phyloP scores from a whole-genome alignment of 2,113 vertebrate species.

The Aphelocoma coerulescens region DNA sequence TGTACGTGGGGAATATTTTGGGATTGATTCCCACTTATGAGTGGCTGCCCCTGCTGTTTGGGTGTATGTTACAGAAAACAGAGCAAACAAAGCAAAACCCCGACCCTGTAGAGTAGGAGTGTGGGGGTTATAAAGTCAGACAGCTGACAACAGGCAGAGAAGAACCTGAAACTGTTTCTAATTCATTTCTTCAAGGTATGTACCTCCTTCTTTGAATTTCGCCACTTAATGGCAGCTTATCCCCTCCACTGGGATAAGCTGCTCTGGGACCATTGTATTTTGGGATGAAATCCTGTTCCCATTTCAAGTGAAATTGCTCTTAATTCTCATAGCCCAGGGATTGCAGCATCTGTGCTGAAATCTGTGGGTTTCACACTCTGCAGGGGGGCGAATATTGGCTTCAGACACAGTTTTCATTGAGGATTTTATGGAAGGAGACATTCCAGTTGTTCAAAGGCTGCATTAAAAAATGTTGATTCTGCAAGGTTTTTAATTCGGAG shows the following conservation, averaged over 20 bases:
- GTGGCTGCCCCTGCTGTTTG: background rate
- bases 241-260: background rate
- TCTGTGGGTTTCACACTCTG: conserved; percentile 42
- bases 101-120: accelerated
- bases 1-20: accelerated
- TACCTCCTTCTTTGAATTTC: background rate
- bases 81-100: background rate
- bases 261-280: background rate
- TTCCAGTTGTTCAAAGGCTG: conserved; percentile 8
- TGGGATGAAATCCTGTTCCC: background rate
- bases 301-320: background rate
- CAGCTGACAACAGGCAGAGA: background rate
- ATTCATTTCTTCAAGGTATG: background rate
- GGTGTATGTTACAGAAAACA: background rate
- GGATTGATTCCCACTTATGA: background rate
- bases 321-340: background rate
- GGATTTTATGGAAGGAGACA: conserved; percentile 22
- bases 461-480: background rate
- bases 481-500: background rate
- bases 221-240: background rate
- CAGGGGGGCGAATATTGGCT: background rate
- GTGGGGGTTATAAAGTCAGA: background rate
- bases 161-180: background rate
- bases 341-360: conserved; percentile 38
- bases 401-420: conserved; percentile 6